A percentile compares a stretch with the other conserved stretches of the same genome.
Evolutionary conservation across 2,888 invertebrate species (phyloP).

Genomic region (Apodemia mormo): DNA sequence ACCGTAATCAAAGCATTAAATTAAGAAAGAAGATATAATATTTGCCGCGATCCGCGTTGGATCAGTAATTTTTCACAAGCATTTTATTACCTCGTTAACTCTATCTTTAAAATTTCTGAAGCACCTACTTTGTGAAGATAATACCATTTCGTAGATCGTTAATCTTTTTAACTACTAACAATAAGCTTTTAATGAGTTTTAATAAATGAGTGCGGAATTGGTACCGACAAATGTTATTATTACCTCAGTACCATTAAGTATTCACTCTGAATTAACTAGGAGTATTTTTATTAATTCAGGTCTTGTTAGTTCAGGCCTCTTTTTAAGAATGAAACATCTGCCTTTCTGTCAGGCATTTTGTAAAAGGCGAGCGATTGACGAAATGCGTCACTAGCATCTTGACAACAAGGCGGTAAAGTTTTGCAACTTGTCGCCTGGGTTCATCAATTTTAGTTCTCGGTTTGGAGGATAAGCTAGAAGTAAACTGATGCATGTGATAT

Average conservation of each 20-base stretch:
- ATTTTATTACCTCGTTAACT: conserved; percentile 54
- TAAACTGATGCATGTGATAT: no score
- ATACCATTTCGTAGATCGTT: conserved; percentile 70
- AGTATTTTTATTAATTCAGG: no score
- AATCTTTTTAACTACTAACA: conserved; percentile 78
- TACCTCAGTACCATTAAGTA: not conserved
- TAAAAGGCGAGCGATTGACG: no score
- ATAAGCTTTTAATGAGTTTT: conserved; percentile 78
- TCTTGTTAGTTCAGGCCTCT: no score
- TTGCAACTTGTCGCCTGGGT: no score
- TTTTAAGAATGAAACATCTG: no score
- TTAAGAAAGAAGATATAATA: conserved; percentile 5
- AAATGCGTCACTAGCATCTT: no score
- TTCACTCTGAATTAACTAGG: no score
- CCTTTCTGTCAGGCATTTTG: no score
- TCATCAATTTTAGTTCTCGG: no score
- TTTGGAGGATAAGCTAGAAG: no score
- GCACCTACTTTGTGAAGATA: conserved; percentile 63
- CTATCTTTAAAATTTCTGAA: conserved; percentile 66
- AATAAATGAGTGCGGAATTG: conserved; percentile 73
- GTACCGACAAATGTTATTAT: conserved; percentile 50
- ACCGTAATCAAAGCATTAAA: not conserved
- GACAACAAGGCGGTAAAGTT: no score
- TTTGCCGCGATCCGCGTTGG: conserved; percentile 12
- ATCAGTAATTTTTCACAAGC: conserved; percentile 24